Evolutionary conservation across 2,113 vertebrate species (phyloP).

Genomic region (Eurypyga helias): DNA sequence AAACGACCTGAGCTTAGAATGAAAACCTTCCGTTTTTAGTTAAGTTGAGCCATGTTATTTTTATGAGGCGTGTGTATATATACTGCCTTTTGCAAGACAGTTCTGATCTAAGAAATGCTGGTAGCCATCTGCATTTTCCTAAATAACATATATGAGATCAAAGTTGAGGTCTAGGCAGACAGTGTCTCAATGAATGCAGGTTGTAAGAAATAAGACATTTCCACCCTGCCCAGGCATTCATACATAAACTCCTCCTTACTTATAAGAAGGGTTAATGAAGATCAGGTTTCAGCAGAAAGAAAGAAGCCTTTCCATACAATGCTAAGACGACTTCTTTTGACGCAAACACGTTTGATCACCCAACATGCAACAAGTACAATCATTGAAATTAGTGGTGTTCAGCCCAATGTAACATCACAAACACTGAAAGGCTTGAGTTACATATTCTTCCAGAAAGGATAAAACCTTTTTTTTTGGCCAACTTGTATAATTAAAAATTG

Average conservation of each 20-base stretch:
- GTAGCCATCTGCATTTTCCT: background rate
- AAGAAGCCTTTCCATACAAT: background rate
- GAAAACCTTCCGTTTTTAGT: background rate
- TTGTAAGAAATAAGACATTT: background rate
- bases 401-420: slow-evolving; percentile 24
- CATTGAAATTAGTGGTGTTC: slow-evolving; percentile 18
- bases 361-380: background rate
- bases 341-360: background rate
- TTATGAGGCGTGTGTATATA: background rate
- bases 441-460: slow-evolving; percentile 21
- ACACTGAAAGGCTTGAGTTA: slow-evolving; percentile 31
- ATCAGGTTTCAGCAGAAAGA: background rate
- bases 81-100: background rate
- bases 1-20: background rate
- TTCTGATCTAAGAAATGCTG: background rate
- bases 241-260: background rate
- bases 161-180: background rate
- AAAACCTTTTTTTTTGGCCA: background rate
- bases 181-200: background rate
- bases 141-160: background rate
- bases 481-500: slow-evolving; percentile 17
- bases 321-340: background rate
- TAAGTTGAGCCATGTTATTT: background rate
- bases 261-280: background rate
- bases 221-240: background rate